These are phyloP conservation scores for Gryon sp. DNA, from an alignment of 1,140 invertebrate genomes.

Conservation along the genomic window DNA sequence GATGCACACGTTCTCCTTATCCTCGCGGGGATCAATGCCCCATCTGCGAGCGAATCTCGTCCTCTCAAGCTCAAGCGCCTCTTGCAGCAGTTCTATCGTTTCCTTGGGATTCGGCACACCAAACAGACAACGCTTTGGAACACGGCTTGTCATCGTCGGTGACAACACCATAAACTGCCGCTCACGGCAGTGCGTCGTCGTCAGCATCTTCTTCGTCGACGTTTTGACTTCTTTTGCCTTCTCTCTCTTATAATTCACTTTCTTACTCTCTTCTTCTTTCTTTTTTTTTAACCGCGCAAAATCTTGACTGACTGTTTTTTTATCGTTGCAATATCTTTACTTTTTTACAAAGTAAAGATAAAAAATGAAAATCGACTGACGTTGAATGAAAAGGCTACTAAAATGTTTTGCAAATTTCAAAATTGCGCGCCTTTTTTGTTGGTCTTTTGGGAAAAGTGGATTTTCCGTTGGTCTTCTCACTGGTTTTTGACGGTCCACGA, in stretches of 20 bases:
- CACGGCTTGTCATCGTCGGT: conserved; percentile 67
- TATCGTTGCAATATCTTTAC: too few relatives aligned
- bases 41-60: conserved; percentile 71
- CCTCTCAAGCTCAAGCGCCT: conserved; percentile 72
- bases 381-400: too few relatives aligned
- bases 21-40: conserved; percentile 74
- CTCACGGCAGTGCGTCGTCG: conserved; percentile 73
- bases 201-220: conserved; percentile 66
- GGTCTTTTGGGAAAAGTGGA: not conserved
- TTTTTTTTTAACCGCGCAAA: not conserved
- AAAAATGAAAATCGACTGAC: too few relatives aligned
- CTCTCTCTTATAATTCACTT: not conserved
- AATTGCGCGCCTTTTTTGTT: conserved; percentile 4
- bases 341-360: too few relatives aligned
- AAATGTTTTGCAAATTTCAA: too few relatives aligned
- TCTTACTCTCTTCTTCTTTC: not conserved
- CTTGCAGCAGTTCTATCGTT: conserved; percentile 73
- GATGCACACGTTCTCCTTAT: conserved; percentile 73
- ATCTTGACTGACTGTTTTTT: too few relatives aligned
- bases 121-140: conserved; percentile 73
- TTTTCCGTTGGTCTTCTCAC: conserved; percentile 6
- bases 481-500: conserved; percentile 53
- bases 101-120: conserved; percentile 72
- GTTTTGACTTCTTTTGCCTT: not conserved
- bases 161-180: conserved; percentile 70